Conservation (phyloP, 2,113 vertebrate genomes). For the Labrus mixtus region DNA sequence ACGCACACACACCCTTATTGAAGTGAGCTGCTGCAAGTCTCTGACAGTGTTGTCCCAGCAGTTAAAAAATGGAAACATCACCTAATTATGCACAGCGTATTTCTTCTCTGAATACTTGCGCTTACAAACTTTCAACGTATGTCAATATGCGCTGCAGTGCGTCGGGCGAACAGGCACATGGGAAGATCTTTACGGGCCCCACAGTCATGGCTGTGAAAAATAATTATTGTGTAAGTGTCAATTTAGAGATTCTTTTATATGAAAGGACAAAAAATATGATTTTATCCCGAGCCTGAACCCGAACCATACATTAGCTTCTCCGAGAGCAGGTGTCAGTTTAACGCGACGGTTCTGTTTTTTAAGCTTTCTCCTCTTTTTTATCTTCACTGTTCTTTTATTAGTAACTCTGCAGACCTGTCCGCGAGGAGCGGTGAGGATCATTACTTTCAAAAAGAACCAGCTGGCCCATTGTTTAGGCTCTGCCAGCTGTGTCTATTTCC, state of each 20-base stretch:
- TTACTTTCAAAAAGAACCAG: conserved; percentile 81
- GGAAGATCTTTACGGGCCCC: conserved; percentile 7
- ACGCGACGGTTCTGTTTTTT: conserved; percentile 30
- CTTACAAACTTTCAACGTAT: conserved; percentile 80
- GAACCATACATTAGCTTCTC: conserved; percentile 8
- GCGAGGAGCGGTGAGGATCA: conserved; percentile 68
- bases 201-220: background rate
- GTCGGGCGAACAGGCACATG: conserved; percentile 5
- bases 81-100: conserved; percentile 76
- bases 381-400: conserved; percentile 74
- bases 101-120: conserved; percentile 60
- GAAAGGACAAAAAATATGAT: background rate
- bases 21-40: conserved; percentile 78
- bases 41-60: conserved; percentile 78
- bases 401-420: conserved; percentile 67
- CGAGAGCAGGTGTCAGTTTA: conserved; percentile 53
- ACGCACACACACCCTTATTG: conserved; percentile 71
- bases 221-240: conserved; percentile 8
- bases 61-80: conserved; percentile 77
- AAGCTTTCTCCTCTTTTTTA: conserved; percentile 71
- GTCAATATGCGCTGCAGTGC: conserved; percentile 65
- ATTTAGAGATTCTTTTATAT: background rate
- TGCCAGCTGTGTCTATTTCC: conserved; percentile 85
- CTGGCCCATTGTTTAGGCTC: conserved; percentile 82
- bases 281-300: background rate